Evolutionary conservation across 2,113 vertebrate genomes (phyloP).

Genomic region (Uria aalge): DNA sequence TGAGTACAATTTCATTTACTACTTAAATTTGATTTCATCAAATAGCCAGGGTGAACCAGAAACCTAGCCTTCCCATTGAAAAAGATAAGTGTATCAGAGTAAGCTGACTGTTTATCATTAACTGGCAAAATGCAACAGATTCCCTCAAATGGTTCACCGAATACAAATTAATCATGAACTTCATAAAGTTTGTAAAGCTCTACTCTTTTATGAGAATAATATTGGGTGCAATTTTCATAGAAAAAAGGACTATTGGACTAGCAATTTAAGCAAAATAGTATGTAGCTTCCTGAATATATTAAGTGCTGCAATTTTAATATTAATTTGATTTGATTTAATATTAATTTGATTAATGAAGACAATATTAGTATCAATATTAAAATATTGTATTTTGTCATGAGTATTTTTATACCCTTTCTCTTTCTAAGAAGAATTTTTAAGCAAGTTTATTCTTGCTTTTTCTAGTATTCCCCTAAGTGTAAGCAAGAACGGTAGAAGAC

Average conservation of each 20-base stretch:
- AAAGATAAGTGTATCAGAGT: not conserved
- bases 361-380: not conserved
- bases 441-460: not conserved
- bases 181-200: not conserved
- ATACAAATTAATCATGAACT: not conserved
- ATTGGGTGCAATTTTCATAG: not conserved
- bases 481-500: not conserved
- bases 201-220: not conserved
- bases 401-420: not conserved
- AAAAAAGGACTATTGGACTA: not conserved
- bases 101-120: not conserved
- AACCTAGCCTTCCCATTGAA: not conserved
- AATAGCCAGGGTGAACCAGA: not conserved
- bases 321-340: too few relatives aligned
- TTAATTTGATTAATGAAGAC: not conserved
- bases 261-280: not conserved
- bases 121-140: not conserved
- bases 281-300: not conserved
- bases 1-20: not conserved
- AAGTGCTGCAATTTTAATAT: not conserved
- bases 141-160: not conserved
- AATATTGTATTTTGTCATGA: not conserved
- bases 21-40: not conserved
- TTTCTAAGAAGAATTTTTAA: not conserved
- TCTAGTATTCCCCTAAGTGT: not conserved